phyloP scores from a whole-genome alignment of 2,113 vertebrate species.

The Azemiops feae region DNA sequence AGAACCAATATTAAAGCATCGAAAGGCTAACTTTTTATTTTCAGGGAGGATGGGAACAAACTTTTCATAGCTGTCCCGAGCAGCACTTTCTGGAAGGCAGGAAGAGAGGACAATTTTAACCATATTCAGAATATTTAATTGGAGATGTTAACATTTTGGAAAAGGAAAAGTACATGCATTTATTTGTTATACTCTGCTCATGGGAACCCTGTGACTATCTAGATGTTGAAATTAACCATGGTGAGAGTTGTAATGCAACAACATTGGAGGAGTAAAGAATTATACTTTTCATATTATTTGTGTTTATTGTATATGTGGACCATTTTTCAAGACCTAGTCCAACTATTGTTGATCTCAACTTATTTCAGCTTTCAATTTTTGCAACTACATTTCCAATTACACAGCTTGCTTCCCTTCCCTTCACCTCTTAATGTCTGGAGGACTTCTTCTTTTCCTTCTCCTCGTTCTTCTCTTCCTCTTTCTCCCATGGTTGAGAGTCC shows the following conservation, averaged over 20 bases:
- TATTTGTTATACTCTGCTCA: not conserved
- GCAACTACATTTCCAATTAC: not conserved
- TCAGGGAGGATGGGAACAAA: not conserved
- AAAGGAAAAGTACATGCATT: not conserved
- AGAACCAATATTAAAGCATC: not conserved
- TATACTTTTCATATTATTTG: not conserved
- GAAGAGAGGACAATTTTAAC: not conserved
- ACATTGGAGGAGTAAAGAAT: not conserved
- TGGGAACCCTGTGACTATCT: not conserved
- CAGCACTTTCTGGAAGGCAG: not conserved
- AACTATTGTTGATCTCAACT: not conserved
- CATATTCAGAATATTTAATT: not conserved
- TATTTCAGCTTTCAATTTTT: not conserved
- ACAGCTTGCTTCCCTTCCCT: not conserved
- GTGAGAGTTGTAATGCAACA: not conserved
- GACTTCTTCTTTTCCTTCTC: not conserved
- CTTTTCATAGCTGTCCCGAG: not conserved
- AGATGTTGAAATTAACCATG: not conserved
- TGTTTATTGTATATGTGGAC: not conserved
- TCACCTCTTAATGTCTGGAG: not conserved
- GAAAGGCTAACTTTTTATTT: not conserved
- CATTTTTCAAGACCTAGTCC: not conserved
- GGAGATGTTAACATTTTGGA: not conserved
- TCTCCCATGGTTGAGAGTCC: not conserved
- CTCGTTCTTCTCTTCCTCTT: not conserved